Conservation (phyloP, 2,797 vertebrate genomes). For the Falco columbarius region DNA sequence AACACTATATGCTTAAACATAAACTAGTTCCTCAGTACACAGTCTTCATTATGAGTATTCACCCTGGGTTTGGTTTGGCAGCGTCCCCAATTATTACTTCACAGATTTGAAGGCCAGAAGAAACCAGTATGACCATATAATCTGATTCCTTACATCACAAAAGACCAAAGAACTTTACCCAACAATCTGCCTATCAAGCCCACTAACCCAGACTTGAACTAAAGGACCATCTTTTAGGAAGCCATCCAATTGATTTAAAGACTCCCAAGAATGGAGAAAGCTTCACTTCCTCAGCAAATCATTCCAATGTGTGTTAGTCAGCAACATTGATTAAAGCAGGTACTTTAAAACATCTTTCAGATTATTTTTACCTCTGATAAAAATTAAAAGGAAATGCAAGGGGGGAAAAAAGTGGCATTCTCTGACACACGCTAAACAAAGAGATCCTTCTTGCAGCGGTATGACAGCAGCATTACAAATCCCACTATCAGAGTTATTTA, state of each 20-base stretch:
- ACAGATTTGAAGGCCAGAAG: constrained; percentile 29
- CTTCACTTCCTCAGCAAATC: constrained; percentile 35
- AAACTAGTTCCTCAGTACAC: constrained; percentile 46
- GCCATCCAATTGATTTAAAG: constrained; percentile 9
- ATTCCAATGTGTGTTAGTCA: not conserved
- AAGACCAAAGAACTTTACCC: not conserved
- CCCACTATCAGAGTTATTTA: constrained; percentile 51
- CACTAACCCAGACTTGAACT: not conserved
- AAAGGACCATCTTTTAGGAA: not conserved
- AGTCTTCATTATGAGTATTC: constrained; percentile 19
- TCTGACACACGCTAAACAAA: constrained; percentile 14
- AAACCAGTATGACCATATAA: constrained; percentile 1
- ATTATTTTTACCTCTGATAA: constrained; percentile 30
- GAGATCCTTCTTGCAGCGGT: constrained; percentile 21
- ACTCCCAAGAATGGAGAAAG: not conserved
- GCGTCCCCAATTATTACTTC: constrained; percentile 1
- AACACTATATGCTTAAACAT: constrained; percentile 50
- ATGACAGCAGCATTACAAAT: constrained; percentile 40
- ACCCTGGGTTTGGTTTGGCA: constrained; percentile 45
- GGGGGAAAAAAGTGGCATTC: not conserved
- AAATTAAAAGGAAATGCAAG: constrained; percentile 11
- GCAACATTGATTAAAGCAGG: not conserved
- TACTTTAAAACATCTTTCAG: not conserved
- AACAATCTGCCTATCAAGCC: not conserved
- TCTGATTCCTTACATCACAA: not conserved